phyloP scores from a whole-genome alignment of 53 echinoderm and acorn worm genomes.

The Astropecten irregularis region DNA sequence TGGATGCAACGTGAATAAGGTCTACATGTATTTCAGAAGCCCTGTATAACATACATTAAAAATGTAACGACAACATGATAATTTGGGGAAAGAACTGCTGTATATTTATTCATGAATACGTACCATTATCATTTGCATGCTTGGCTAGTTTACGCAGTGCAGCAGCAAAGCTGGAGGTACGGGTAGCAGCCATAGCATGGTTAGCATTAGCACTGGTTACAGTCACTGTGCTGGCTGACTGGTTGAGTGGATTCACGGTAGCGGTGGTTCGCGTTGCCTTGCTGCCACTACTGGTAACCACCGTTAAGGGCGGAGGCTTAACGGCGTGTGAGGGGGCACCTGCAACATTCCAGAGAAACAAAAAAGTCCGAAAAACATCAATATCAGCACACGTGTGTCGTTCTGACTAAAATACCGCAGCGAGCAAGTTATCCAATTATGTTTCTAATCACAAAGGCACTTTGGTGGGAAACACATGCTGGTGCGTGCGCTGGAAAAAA shows the following conservation, averaged over 20 bases:
- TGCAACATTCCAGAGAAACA: neutral
- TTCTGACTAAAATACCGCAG: too few relatives aligned
- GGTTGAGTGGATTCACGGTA: conserved; percentile 98
- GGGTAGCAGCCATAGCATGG: conserved; percentile 95
- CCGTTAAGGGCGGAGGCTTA: conserved; percentile 97
- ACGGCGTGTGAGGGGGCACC: conserved; percentile 76
- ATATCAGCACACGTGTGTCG: too few relatives aligned
- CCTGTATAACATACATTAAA: too few relatives aligned
- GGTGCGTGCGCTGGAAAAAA: too few relatives aligned
- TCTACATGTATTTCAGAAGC: too few relatives aligned
- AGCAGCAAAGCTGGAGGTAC: conserved; percentile 99
- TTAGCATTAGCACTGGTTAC: conserved; percentile 98
- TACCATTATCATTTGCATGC: conserved; percentile 98
- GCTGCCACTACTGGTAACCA: conserved; percentile 81
- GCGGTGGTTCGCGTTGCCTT: conserved; percentile 93
- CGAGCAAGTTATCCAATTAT: too few relatives aligned
- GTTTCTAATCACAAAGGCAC: too few relatives aligned
- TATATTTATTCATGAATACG: too few relatives aligned
- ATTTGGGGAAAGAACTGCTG: too few relatives aligned
- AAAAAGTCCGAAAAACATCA: neutral
- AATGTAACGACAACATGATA: too few relatives aligned
- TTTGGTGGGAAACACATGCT: too few relatives aligned
- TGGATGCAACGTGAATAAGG: too few relatives aligned
- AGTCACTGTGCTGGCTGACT: conserved; percentile 96
- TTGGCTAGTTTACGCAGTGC: conserved; percentile 97